A percentile compares a stretch with the other conserved stretches of the same genome.
Conservation (phyloP, 2,888 invertebrate species). For the Oligia latruncula region DNA sequence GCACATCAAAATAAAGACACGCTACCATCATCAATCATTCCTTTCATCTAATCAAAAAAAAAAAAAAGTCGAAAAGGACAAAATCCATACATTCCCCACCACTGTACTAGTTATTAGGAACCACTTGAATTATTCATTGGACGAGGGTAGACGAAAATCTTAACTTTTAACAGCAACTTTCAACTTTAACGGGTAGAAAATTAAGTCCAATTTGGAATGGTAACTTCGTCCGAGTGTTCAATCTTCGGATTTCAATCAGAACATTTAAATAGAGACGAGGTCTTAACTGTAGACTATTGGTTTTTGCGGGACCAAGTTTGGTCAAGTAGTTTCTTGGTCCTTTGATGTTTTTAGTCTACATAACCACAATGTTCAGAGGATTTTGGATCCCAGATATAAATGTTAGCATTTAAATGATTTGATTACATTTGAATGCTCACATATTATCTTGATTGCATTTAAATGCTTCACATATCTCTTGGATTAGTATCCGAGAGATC, state of each 20-base stretch:
- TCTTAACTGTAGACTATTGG: conserved; percentile 75
- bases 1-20: conserved; percentile 33
- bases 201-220: conserved; percentile 68
- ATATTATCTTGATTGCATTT: neutral
- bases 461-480: neutral
- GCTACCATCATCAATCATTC: conserved; percentile 59
- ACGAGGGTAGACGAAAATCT: conserved; percentile 85
- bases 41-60: conserved; percentile 56
- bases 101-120: conserved; percentile 84
- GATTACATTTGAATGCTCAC: neutral
- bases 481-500: too few relatives aligned
- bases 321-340: conserved; percentile 62
- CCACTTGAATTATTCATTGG: conserved; percentile 88
- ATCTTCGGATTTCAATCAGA: conserved; percentile 77
- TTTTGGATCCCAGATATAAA: conserved; percentile 10
- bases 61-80: conserved; percentile 59
- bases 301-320: conserved; percentile 62
- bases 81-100: conserved; percentile 60
- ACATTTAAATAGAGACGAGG: conserved; percentile 76
- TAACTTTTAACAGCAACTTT: conserved; percentile 73
- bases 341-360: conserved; percentile 50
- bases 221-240: conserved; percentile 61
- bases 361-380: conserved; percentile 25
- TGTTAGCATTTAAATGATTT: conserved; percentile 1
- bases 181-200: conserved; percentile 75